Percentiles rank a stretch among this genome's conserved stretches.
Conservation (phyloP, 2,797 vertebrate genomes). For the Hylomyscus alleni region DNA sequence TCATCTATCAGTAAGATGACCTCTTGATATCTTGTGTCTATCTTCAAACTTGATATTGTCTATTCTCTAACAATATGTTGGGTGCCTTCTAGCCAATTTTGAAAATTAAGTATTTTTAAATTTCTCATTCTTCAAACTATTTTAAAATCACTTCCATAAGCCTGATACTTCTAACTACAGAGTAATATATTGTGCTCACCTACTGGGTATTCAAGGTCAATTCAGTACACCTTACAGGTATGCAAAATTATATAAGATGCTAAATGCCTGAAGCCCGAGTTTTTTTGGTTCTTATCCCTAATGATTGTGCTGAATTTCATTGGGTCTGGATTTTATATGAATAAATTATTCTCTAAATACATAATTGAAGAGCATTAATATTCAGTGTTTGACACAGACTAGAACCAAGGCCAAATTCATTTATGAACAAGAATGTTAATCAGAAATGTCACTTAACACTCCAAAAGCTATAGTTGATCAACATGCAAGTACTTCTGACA, state of each 20-base stretch:
- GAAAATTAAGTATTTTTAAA: constrained; percentile 14
- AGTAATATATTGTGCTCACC: constrained; percentile 44
- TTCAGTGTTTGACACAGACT: constrained; percentile 60
- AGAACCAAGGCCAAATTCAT: constrained; percentile 64
- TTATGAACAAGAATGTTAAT: constrained; percentile 65
- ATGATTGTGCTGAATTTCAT: constrained; percentile 71
- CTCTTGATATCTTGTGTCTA: not conserved
- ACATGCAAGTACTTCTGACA: constrained; percentile 33
- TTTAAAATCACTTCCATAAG: constrained; percentile 54
- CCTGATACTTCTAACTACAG: constrained; percentile 54
- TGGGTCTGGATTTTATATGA: constrained; percentile 71
- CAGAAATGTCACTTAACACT: constrained; percentile 44
- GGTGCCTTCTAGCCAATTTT: not conserved
- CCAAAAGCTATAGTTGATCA: constrained; percentile 22
- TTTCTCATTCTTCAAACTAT: constrained; percentile 26
- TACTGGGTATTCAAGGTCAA: constrained; percentile 48
- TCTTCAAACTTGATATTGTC: not conserved
- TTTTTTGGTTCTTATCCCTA: constrained; percentile 66
- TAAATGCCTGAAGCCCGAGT: constrained; percentile 66
- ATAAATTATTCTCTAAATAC: constrained; percentile 76
- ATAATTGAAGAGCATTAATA: constrained; percentile 79
- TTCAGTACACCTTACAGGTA: constrained; percentile 51
- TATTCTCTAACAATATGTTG: not conserved
- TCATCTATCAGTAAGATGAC: not conserved
- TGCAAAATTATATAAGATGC: constrained; percentile 64